Percentiles rank a stretch among this genome's conserved stretches.
phyloP scores from a whole-genome alignment of 2,888 invertebrate species.

The Lasioglossum morio region DNA sequence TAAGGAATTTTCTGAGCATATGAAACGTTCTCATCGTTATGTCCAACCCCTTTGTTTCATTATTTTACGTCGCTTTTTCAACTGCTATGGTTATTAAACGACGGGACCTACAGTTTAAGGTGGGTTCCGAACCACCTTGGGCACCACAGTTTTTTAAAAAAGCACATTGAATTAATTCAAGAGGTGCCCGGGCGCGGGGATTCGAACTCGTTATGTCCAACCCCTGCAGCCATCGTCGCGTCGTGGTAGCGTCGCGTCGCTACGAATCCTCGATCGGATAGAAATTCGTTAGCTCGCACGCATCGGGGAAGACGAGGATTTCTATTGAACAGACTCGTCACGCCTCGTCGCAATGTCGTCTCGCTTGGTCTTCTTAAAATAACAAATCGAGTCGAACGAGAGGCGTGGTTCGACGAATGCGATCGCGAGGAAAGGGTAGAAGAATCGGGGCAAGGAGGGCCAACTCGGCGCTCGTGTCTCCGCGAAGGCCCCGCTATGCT shows the following conservation, averaged over 20 bases:
- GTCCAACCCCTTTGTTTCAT: not conserved
- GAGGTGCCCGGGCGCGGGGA: no score
- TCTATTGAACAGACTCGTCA: not conserved
- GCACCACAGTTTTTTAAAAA: no score
- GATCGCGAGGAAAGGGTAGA: slow-evolving; percentile 22
- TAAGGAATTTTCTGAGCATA: not conserved
- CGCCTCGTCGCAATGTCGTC: not conserved
- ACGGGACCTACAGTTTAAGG: no score
- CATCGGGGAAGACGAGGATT: not conserved
- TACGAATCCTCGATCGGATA: not conserved
- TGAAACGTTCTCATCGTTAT: not conserved
- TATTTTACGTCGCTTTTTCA: no score
- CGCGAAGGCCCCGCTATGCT: slow-evolving; percentile 71
- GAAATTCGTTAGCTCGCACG: not conserved
- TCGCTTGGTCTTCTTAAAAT: slow-evolving; percentile 9
- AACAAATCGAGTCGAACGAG: slow-evolving; percentile 38
- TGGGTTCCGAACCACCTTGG: no score
- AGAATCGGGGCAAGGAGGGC: slow-evolving; percentile 26
- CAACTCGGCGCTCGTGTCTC: slow-evolving; percentile 47
- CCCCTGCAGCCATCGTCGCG: not conserved
- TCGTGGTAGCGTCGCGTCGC: no score
- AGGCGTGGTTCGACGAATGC: not conserved
- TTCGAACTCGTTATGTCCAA: not conserved
- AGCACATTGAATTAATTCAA: no score
- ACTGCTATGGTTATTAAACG: no score